Percentiles rank a stretch among this genome's conserved stretches.
These are phyloP conservation scores for Eubucco bourcierii DNA, from an alignment of 2,113 vertebrate genomes.

Conservation along the genomic window DNA sequence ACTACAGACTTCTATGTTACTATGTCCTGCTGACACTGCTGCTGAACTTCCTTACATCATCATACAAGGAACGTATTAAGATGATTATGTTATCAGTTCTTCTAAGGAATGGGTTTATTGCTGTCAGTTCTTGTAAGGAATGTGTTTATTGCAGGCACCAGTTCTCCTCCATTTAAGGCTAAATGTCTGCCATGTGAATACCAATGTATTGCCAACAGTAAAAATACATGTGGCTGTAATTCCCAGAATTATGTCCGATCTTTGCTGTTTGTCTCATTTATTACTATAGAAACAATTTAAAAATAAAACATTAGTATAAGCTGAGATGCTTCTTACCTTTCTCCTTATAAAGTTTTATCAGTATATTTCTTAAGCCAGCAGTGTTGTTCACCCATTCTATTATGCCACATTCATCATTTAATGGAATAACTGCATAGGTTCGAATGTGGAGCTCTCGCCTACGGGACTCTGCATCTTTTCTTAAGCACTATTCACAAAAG, in stretches of 20 bases:
- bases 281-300: not conserved
- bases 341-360: constrained; percentile 96
- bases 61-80: not conserved
- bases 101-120: not conserved
- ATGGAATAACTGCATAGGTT: constrained; percentile 95
- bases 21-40: not conserved
- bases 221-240: not conserved
- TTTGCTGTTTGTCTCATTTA: not conserved
- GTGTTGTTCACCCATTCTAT: constrained; percentile 99
- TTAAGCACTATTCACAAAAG: constrained; percentile 82
- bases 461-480: constrained; percentile 96
- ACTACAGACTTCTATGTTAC: not conserved
- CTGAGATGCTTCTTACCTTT: constrained; percentile 78
- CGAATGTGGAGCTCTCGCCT: constrained; percentile 93
- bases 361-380: constrained; percentile 91
- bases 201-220: not conserved
- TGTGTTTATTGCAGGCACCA: not conserved
- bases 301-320: not conserved
- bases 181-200: not conserved
- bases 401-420: constrained; percentile 97
- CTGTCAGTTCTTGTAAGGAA: not conserved
- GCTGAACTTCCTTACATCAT: not conserved
- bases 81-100: not conserved
- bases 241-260: not conserved
- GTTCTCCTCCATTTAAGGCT: not conserved